These are phyloP conservation scores for Thaleichthys pacificus DNA, from an alignment of 2,797 vertebrate species.

Conservation along the genomic window DNA sequence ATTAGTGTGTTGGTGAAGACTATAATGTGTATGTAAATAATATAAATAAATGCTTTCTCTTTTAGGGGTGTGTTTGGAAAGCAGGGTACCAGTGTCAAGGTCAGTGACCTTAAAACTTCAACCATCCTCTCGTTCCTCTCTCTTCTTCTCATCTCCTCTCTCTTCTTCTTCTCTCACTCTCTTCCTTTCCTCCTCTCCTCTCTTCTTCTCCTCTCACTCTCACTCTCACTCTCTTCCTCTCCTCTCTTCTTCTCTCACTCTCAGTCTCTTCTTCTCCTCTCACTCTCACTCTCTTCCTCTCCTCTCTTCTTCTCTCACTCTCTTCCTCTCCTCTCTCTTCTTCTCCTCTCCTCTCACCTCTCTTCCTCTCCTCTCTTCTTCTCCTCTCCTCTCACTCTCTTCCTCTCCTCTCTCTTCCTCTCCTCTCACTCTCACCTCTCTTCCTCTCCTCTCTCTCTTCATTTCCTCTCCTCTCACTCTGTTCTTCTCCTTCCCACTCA, in stretches of 20 bases:
- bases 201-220: not conserved
- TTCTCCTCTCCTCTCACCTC: not conserved
- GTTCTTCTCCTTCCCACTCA: too few relatives aligned
- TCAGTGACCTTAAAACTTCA: conserved; percentile 56
- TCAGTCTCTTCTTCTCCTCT: too few relatives aligned
- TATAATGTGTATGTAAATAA: not conserved
- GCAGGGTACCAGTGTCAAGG: conserved; percentile 99
- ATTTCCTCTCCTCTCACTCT: too few relatives aligned
- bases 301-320: not conserved
- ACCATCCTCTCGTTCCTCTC: not conserved
- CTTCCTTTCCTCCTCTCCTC: not conserved
- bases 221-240: not conserved
- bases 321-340: not conserved
- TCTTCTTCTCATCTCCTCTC: not conserved
- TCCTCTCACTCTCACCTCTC: not conserved
- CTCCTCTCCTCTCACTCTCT: not conserved
- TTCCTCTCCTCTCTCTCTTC: not conserved
- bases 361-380: too few relatives aligned
- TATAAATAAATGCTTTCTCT: conserved; percentile 42
- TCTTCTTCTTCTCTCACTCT: not conserved
- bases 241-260: not conserved
- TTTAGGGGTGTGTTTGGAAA: conserved; percentile 97
- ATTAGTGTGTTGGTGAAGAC: not conserved
- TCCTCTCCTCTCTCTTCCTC: not conserved
- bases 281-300: too few relatives aligned